Base-by-base conservation (phyloP, 1,140 invertebrate species). In the Saccostrea echinata region DNA sequence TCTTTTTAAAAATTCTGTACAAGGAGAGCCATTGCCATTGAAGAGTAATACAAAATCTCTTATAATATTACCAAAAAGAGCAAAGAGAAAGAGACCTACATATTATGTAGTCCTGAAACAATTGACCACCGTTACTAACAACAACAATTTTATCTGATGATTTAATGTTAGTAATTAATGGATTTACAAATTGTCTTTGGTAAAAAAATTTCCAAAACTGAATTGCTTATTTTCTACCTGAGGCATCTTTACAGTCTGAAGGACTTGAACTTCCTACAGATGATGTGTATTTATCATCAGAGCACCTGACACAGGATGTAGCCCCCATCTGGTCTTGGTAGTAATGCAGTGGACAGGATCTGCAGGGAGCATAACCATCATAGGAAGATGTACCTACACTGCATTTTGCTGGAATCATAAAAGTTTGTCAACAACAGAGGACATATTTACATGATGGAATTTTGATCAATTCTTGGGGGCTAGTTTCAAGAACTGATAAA, bases 341-440 rank as follows among this genome's bases (percentile, higher is more conserved):
- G 64, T 87, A 91, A 30, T 90, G 88, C 8, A n/a, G 53, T 16
- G 91, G 91, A 86, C 91, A 91, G 4, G 61, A 18, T 13, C 35
- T 82, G 84, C 91, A 91, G 12, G 91, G 91, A 24, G 43, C 0
- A 76, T 90, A 86, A 52, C 91, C 91, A 86, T 85, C 88, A 71
- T 86, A 80, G 4, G 89, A 91, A 64, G 86, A 90, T 2, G 64
- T 52, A 21, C 90, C 91, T 24, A 33, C 53, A 27, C 82, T 21
- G 84, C 91, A 91, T 81, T 83, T 85, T 12, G 8, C 88, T 86
- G 86, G 30, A 85, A 71, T 76, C 18, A 76, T n/a, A 76, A 76
- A 27, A 76, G 1, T 12, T 30, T 4, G 16, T 30, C 4, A 76
- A 57, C 6, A 43, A 3, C 35, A 43, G 35, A 43, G 35, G 35